Evolutionary conservation across 1,140 invertebrate genomes (phyloP).

Genomic region (Musca vetustissima): DNA sequence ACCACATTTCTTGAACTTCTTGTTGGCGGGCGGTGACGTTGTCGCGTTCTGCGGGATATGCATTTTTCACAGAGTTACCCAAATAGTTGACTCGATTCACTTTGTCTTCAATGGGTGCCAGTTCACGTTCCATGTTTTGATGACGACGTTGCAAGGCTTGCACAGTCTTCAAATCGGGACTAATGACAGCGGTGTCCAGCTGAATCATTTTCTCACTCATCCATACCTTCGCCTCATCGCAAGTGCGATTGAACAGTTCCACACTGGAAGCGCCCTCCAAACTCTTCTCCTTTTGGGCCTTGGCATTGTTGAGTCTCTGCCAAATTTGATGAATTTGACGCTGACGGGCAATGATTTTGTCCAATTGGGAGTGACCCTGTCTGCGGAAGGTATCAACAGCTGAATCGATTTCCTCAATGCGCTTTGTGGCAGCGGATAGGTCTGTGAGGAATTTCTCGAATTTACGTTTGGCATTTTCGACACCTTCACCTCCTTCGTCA

Average conservation of each 20-base stretch:
- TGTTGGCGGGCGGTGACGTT: constrained; percentile 84
- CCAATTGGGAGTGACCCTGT: constrained; percentile 85
- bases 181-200: constrained; percentile 75
- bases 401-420: constrained; percentile 85
- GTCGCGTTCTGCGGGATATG: constrained; percentile 85
- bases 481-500: constrained; percentile 80
- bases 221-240: constrained; percentile 91
- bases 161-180: constrained; percentile 86
- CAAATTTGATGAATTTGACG: constrained; percentile 84
- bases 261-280: constrained; percentile 91
- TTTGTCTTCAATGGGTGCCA: constrained; percentile 88
- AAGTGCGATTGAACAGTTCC: constrained; percentile 90
- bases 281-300: constrained; percentile 87
- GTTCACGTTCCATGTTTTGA: constrained; percentile 85
- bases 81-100: constrained; percentile 78
- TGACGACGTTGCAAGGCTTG: constrained; percentile 87
- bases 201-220: constrained; percentile 91
- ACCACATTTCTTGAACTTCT: constrained; percentile 87
- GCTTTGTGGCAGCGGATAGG: constrained; percentile 86
- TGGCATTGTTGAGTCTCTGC: constrained; percentile 86
- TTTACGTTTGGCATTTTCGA: constrained; percentile 92
- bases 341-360: constrained; percentile 79
- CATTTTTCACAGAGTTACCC: constrained; percentile 83
- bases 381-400: constrained; percentile 84
- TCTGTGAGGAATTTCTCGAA: constrained; percentile 97